Conservation (phyloP, 2,113 vertebrate species). For the Neoarius graeffei region DNA sequence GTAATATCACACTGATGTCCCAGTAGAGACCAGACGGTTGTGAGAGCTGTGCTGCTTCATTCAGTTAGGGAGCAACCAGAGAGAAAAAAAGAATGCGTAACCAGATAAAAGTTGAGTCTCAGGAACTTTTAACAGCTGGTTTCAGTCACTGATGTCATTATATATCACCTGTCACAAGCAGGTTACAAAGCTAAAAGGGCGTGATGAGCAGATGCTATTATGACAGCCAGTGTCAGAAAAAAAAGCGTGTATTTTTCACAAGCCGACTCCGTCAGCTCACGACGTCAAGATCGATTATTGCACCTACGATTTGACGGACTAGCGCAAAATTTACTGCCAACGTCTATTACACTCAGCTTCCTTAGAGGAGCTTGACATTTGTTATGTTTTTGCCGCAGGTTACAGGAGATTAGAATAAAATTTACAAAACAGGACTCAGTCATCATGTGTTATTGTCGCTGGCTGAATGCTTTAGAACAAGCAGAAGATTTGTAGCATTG, state of each 20-base stretch:
- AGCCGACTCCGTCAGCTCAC: slow-evolving; percentile 22
- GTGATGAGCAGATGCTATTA: slow-evolving; percentile 27
- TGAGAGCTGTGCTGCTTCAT: slow-evolving; percentile 36
- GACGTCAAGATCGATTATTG: slow-evolving; percentile 35
- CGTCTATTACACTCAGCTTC: slow-evolving; percentile 28
- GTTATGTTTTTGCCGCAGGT: slow-evolving; percentile 25
- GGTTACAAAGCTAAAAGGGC: not conserved
- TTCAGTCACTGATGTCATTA: slow-evolving; percentile 17
- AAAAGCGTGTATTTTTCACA: not conserved
- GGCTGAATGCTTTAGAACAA: not conserved
- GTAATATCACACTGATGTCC: slow-evolving; percentile 63
- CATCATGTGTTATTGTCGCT: not conserved
- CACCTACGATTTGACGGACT: not conserved
- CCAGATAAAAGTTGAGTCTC: slow-evolving; percentile 1
- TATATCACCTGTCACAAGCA: slow-evolving; percentile 19
- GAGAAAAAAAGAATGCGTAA: not conserved
- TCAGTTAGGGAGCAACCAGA: slow-evolving; percentile 35
- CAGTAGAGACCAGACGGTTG: slow-evolving; percentile 45
- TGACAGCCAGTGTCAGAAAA: slow-evolving; percentile 19
- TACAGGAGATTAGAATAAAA: slow-evolving; percentile 34
- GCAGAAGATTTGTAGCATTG: slow-evolving; percentile 16
- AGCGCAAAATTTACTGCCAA: slow-evolving; percentile 33
- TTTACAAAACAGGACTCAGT: not conserved
- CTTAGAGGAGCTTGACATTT: slow-evolving; percentile 38
- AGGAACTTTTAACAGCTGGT: slow-evolving; percentile 21